These are phyloP conservation scores for Megathymus violae DNA, from an alignment of 1,140 invertebrate genomes.

Conservation along the genomic window DNA sequence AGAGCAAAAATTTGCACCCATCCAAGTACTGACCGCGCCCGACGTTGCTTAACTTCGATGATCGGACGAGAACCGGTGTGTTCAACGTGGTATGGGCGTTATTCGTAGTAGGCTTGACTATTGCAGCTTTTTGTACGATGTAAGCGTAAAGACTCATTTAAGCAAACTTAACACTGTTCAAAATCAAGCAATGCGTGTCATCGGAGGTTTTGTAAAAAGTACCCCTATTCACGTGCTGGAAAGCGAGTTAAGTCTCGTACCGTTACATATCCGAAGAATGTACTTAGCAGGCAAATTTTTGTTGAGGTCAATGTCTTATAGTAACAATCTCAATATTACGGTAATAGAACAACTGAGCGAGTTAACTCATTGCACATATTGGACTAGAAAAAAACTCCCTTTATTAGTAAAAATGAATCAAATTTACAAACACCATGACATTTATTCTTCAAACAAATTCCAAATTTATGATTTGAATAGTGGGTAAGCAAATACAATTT, in stretches of 20 bases:
- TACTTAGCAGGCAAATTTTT: background rate
- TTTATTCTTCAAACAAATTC: background rate
- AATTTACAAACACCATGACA: too few relatives aligned
- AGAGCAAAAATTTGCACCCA: too few relatives aligned
- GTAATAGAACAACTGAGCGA: background rate
- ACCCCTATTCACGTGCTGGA: too few relatives aligned
- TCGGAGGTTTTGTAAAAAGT: too few relatives aligned
- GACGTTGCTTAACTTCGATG: conserved; percentile 29
- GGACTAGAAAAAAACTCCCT: background rate
- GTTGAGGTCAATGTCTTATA: background rate
- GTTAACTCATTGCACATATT: background rate
- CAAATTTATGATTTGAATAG: background rate
- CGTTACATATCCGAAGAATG: background rate
- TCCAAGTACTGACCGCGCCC: conserved; percentile 20
- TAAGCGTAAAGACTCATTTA: too few relatives aligned
- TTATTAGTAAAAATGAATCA: background rate
- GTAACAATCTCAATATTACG: background rate
- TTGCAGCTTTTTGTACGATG: too few relatives aligned
- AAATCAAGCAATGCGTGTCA: too few relatives aligned
- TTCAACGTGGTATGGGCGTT: conserved; percentile 27
- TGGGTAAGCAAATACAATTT: background rate
- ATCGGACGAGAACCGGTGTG: conserved; percentile 32
- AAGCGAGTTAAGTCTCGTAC: background rate
- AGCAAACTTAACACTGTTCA: too few relatives aligned
- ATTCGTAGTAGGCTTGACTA: too few relatives aligned